Evolutionary conservation across 53 echinoderm and acorn worm species (phyloP).

Genomic region (Glandiceps talaboti): DNA sequence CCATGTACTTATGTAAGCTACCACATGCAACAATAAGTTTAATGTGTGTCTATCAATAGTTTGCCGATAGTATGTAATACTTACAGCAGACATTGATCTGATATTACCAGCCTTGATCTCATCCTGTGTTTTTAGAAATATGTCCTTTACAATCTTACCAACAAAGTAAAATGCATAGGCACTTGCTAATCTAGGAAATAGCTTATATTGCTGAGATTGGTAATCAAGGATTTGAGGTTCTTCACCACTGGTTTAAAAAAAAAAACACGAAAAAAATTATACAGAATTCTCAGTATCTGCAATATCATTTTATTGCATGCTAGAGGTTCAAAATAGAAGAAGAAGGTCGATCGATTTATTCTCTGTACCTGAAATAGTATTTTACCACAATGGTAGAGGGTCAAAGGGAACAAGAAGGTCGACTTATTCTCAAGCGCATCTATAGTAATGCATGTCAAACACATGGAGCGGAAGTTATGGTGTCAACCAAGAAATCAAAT

Average conservation of each 20-base stretch:
- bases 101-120: background rate
- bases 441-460: no score
- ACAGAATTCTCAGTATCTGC: no score
- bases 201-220: conserved; percentile 92
- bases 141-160: background rate
- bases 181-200: conserved; percentile 71
- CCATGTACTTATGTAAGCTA: no score
- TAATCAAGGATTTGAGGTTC: conserved; percentile 84
- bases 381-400: no score
- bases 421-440: no score
- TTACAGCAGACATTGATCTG: background rate
- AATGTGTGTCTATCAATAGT: background rate
- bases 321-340: no score
- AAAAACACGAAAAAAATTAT: background rate
- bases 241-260: conserved; percentile 32
- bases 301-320: background rate
- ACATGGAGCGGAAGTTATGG: no score
- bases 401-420: background rate
- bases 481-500: no score
- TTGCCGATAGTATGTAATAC: background rate
- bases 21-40: background rate
- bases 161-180: conserved; percentile 48
- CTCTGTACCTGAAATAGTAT: no score
- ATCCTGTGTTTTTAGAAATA: background rate
- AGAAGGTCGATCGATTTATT: no score